Evolutionary conservation across 2,797 vertebrate genomes (phyloP), one percentile per base, ranked within the genome.

Genomic region (Amblyraja radiata): DNA sequence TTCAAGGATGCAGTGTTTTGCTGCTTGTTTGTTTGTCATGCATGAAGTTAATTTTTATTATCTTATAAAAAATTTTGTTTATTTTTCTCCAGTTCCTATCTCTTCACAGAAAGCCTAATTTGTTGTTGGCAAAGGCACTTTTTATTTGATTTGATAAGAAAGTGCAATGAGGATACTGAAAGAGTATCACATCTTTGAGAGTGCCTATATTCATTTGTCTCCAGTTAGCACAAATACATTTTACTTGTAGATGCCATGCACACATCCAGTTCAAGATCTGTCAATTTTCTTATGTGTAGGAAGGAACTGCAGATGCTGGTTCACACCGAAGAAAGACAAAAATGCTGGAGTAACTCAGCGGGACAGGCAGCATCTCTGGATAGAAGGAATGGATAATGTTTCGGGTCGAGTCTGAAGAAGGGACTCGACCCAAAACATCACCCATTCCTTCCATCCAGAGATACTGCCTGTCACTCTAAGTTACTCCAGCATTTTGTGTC

Each of bases 1-100:
- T 93, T 94, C 95, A 94, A 94, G 94, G 94, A 97, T 97, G 97
- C 95, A 96, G 95, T 95, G 95, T 94, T 96, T 94, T 95, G 95
- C 94, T 94, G 95, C 95, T 95, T 96, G 97, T 97, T 90, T 95
- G 96, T 96, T 63, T 93, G 36, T 18, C 28, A 65, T 84, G n/a
- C 39, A 76, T 90, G 28, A 36, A 93, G 79, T 78, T 9, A 93
- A 61, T 46, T 74, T 74, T 91, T 54, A 18, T 28, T 74, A 74
- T 54, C 6, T 54, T 76, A 18, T 21, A 39, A 74, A 6, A 73
- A 46, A 32, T 23, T 76, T 74, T 54, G 54, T 25, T 58, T 74
- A 11, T 2, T 74, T 46, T 23, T 74, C 0, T 92, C 9, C 0
- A 39, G 54, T 68, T n/a, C 3, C 46, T 58, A 74, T 54, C 58